Evolutionary conservation across 2,797 vertebrate genomes (phyloP).

Genomic region (Pygocentrus nattereri): DNA sequence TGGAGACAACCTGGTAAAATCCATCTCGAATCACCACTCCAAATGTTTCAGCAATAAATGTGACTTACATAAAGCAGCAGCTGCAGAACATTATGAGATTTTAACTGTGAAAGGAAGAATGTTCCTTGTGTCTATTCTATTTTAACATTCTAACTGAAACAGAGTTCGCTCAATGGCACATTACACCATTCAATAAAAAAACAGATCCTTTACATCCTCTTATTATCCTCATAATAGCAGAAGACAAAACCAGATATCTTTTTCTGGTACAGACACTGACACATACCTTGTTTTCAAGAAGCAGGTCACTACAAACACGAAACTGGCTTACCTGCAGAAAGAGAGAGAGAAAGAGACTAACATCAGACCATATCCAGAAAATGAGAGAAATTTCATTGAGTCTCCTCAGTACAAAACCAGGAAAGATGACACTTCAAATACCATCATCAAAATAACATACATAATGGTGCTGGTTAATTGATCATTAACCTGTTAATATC

Average conservation of each 20-base stretch:
- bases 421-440: not conserved
- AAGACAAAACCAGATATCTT: slow-evolving; percentile 36
- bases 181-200: slow-evolving; percentile 49
- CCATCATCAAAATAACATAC: not conserved
- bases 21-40: slow-evolving; percentile 16
- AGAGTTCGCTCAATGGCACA: not conserved
- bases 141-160: slow-evolving; percentile 8
- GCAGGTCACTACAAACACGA: slow-evolving; percentile 39
- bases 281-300: slow-evolving; percentile 50
- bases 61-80: not conserved
- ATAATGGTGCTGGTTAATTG: not conserved
- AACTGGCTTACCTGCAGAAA: slow-evolving; percentile 58
- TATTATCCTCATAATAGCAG: slow-evolving; percentile 28
- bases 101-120: slow-evolving; percentile 16
- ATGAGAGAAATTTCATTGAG: slow-evolving; percentile 11
- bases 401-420: not conserved
- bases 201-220: slow-evolving; percentile 43
- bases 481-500: not conserved
- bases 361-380: slow-evolving; percentile 19
- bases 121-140: slow-evolving; percentile 11
- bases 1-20: slow-evolving; percentile 14
- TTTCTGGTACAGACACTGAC: slow-evolving; percentile 15
- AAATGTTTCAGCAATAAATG: slow-evolving; percentile 1
- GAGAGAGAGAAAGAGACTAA: slow-evolving; percentile 32
- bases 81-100: slow-evolving; percentile 6